Evolutionary conservation across 2,888 invertebrate genomes (phyloP), one percentile per base, ranked within the genome.

Genomic region (Phortica okadai): DNA sequence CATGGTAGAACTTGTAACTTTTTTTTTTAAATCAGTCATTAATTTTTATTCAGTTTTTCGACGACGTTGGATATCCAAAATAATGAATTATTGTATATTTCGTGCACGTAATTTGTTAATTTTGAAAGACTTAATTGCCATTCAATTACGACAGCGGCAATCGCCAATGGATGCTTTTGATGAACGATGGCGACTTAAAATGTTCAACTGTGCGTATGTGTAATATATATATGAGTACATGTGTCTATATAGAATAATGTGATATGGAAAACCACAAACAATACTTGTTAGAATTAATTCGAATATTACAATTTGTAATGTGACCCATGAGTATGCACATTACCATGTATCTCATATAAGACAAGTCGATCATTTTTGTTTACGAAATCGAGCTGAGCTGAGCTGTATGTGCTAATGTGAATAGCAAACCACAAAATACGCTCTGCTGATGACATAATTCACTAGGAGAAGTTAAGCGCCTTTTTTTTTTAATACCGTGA

Each of bases 391-490:
- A 62, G 25, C 16, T 16, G 25, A 16, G 16, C 62, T 56, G 33
- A 50, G 8, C 50, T 8, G 14, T 50, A 50, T 50, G 50, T 50
- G 66, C 14, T 33, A 41, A 41, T 41, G 33, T 14, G 41, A 41
- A 41, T 66, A 14, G 41, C 11, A 66, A 56, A 72, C 70, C 70
- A 56, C 70, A 72, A 72, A 72, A 50, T 33, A 45, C 21, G 45
- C 67, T n/a, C 16, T 69, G 42, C 10, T 45, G 70, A 72, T 72
- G 70, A 72, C 70, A 59, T 73, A 72, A 59, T 73, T 73, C 44
- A 42, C 8, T 59, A 14, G 7, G 59, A n/a, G 33, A 33, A 33
- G n/a, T n/a, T 59, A 7, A 59, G 59, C 59, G 7, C 21, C n/a
- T 59, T 7, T 59, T 58, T n/a, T n/a, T 7, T 59, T n/a, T 7